Conservation (phyloP, 2,888 invertebrate genomes). For the Meiosimyza platycephala region DNA sequence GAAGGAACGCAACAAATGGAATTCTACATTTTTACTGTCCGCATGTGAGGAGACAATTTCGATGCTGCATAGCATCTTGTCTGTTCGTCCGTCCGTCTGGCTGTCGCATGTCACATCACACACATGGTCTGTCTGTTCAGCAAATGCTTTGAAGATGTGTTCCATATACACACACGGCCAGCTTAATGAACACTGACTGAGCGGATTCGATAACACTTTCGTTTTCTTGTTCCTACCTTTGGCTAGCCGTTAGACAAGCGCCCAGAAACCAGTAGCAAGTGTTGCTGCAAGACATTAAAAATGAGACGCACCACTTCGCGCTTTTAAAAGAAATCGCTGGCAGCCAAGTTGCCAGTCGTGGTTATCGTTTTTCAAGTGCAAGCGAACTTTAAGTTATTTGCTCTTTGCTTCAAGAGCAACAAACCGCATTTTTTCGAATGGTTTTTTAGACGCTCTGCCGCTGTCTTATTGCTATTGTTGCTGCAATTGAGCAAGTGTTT, state of each 20-base stretch:
- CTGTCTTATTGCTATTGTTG: background rate
- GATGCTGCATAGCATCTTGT: background rate
- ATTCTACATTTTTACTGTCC: constrained; percentile 13
- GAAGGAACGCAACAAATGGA: background rate
- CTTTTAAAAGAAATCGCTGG: constrained; percentile 2
- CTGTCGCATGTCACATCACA: background rate
- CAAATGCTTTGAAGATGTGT: constrained; percentile 28
- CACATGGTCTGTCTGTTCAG: constrained; percentile 35
- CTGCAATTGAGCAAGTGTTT: background rate
- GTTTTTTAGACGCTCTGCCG: background rate
- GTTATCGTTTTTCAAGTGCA: constrained; percentile 41
- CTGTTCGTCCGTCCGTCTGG: background rate
- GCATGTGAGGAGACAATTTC: constrained; percentile 10
- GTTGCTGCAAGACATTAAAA: constrained; percentile 23
- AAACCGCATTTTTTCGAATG: too few relatives aligned
- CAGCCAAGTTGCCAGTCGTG: background rate
- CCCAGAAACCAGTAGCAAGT: constrained; percentile 50
- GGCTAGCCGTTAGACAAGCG: constrained; percentile 67
- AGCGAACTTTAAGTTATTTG: constrained; percentile 39
- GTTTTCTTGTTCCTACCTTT: constrained; percentile 68
- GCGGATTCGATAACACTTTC: constrained; percentile 62
- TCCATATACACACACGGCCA: constrained; percentile 32
- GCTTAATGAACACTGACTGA: constrained; percentile 27
- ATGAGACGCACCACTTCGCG: background rate
- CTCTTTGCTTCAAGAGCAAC: constrained; percentile 8